Conservation (phyloP, 2,888 invertebrate species). For the Hofmannophila pseudospretella region DNA sequence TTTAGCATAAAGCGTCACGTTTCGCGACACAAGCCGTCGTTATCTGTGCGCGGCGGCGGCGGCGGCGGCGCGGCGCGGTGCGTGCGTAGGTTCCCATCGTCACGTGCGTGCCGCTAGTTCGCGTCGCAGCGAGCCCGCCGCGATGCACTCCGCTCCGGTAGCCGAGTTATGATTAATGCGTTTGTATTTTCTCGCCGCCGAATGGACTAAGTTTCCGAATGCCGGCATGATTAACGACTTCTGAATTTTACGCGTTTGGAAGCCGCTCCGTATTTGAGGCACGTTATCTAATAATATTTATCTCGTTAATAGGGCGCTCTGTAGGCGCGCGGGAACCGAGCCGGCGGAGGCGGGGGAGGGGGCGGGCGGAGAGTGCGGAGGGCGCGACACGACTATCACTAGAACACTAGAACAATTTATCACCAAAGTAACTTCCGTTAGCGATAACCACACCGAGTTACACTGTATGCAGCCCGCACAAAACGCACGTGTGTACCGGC, state of each 20-base stretch:
- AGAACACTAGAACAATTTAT: too few species aligned
- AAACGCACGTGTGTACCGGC: too few species aligned
- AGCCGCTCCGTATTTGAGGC: not conserved
- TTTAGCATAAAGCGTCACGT: slow-evolving; percentile 53
- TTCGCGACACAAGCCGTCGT: slow-evolving; percentile 53
- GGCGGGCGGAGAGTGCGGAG: too few species aligned
- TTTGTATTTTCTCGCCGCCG: slow-evolving; percentile 4
- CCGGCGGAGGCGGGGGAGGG: not conserved
- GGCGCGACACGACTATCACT: too few species aligned
- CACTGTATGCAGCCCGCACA: too few species aligned
- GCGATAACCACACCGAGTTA: too few species aligned
- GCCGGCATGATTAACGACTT: slow-evolving; percentile 11
- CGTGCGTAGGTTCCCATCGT: slow-evolving; percentile 35
- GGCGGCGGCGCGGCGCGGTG: slow-evolving; percentile 11
- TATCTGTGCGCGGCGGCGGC: slow-evolving; percentile 37
- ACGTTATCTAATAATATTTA: not conserved
- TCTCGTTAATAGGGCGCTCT: not conserved
- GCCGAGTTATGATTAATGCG: slow-evolving; percentile 14
- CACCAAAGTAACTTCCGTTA: too few species aligned
- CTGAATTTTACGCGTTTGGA: slow-evolving; percentile 3
- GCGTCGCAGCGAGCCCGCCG: slow-evolving; percentile 27
- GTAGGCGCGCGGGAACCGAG: not conserved
- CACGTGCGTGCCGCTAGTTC: slow-evolving; percentile 19
- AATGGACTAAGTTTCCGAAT: slow-evolving; percentile 10
- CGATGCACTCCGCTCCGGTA: slow-evolving; percentile 30